Evolutionary conservation across 2,113 vertebrate genomes (phyloP).

Genomic region (Ondatra zibethicus): DNA sequence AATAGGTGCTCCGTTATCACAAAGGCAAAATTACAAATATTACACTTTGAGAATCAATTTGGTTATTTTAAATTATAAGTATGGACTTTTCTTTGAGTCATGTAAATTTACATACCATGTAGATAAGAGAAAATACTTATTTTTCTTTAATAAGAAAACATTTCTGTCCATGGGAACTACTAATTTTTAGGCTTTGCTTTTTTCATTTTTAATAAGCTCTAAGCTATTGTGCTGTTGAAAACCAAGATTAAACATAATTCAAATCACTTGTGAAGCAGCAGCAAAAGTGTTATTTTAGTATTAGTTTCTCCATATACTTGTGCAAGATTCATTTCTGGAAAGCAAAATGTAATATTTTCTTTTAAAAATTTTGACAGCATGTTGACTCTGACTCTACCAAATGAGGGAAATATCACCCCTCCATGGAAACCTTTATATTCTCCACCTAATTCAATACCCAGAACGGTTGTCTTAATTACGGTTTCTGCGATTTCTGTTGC

Average conservation of each 20-base stretch:
- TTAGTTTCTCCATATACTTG: neutral
- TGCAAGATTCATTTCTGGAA: neutral
- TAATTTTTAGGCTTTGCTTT: neutral
- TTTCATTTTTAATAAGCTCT: neutral
- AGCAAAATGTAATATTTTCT: neutral
- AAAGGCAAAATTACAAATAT: neutral
- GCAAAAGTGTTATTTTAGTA: neutral
- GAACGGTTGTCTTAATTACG: neutral
- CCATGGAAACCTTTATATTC: constrained; percentile 7
- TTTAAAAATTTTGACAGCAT: neutral
- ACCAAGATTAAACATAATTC: neutral
- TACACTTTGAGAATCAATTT: neutral
- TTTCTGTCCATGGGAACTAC: neutral
- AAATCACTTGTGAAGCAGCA: neutral
- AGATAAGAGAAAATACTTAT: neutral
- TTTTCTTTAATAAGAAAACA: neutral
- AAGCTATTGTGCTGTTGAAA: neutral
- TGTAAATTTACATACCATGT: neutral
- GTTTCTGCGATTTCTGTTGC: neutral
- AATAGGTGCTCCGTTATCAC: neutral
- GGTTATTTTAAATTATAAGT: neutral
- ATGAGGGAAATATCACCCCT: neutral
- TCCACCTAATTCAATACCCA: neutral
- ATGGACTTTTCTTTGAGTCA: neutral
- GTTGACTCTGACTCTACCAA: constrained; percentile 2